Conservation (phyloP, 2,797 vertebrate genomes). For the Morus bassanus region DNA sequence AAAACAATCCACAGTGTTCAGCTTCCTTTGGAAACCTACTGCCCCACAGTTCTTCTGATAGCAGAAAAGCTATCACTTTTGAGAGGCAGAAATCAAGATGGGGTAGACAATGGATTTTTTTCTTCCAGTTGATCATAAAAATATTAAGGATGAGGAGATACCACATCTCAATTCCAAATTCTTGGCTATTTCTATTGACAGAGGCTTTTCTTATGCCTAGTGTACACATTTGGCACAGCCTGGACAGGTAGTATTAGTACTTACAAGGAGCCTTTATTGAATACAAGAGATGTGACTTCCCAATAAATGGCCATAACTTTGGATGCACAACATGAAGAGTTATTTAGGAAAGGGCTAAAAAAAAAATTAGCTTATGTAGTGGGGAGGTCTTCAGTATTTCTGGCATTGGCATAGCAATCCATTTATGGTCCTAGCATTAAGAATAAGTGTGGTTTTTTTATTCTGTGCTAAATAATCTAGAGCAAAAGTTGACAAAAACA, state of each 20-base stretch:
- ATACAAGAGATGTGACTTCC: not conserved
- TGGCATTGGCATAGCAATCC: not conserved
- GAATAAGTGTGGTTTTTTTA: not conserved
- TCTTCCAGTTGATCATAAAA: not conserved
- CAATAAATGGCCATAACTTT: not conserved
- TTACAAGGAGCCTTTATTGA: not conserved
- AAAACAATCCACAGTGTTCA: not conserved
- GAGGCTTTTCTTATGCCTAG: not conserved
- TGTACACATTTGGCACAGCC: not conserved
- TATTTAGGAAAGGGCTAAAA: not conserved
- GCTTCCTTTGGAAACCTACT: not conserved
- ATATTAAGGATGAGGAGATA: not conserved
- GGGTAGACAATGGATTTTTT: not conserved
- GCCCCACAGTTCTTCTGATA: not conserved
- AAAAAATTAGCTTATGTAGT: not conserved
- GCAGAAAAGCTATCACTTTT: not conserved
- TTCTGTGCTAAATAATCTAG: not conserved
- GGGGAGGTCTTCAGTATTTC: not conserved
- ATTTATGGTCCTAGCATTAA: not conserved
- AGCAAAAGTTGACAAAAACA: not conserved
- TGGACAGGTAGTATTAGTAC: not conserved
- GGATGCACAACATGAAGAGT: not conserved
- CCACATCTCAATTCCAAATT: not conserved
- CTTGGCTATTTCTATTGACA: not conserved
- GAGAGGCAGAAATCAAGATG: not conserved